Evolutionary conservation across 1,140 invertebrate genomes (phyloP).

Genomic region (Heliconius nattereri): DNA sequence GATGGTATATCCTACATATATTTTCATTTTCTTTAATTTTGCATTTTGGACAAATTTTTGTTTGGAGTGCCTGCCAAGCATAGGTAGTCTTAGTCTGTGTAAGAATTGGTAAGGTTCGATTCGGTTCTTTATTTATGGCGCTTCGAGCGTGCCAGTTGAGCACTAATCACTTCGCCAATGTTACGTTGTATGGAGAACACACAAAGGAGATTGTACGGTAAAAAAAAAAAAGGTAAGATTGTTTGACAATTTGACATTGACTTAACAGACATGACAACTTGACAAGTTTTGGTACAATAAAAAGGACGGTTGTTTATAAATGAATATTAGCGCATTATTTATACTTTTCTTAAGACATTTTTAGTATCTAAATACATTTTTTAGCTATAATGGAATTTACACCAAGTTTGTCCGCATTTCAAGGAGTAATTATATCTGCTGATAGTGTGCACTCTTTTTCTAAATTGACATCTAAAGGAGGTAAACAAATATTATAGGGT

Average conservation of each 20-base stretch:
- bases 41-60: too few species aligned
- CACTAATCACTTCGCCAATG: too few species aligned
- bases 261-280: background rate
- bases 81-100: too few species aligned
- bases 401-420: conserved; percentile 60
- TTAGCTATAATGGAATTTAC: conserved; percentile 58
- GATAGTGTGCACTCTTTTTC: conserved; percentile 60
- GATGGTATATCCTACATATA: too few species aligned
- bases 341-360: background rate
- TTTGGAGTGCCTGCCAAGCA: too few species aligned
- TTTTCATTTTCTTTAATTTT: too few species aligned
- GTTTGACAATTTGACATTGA: background rate
- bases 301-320: conserved; percentile 4
- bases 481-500: conserved; percentile 43
- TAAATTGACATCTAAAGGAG: conserved; percentile 61
- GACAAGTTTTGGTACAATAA: background rate
- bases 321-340: background rate
- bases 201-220: too few species aligned
- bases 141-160: too few species aligned
- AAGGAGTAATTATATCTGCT: conserved; percentile 64
- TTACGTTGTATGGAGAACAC: too few species aligned
- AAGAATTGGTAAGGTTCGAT: too few species aligned
- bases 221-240: too few species aligned
- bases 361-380: background rate
- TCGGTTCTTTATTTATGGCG: too few species aligned